Base-by-base conservation (phyloP, 2,113 vertebrate species). In the Carassius gibelio region DNA sequence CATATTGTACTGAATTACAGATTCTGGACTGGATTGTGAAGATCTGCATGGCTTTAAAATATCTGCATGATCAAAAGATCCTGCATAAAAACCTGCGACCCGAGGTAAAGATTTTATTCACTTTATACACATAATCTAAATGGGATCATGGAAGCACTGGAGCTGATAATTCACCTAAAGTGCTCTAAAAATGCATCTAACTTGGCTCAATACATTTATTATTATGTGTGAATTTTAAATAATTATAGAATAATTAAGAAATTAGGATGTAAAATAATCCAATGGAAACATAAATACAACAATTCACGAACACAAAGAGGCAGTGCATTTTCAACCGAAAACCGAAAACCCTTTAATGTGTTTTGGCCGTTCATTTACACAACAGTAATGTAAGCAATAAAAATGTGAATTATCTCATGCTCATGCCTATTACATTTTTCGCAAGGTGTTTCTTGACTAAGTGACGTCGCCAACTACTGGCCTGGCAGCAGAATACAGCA, bases 21-120 rank as follows among this genome's bases (percentile, higher is more conserved):
- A 72, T 72, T 72, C 36, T 72, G 36, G 69, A 72, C 69, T 72
- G 69, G 36, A 72, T 21, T 72, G 36, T 42, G 19, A 38, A 42
- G 34, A 45, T 72, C 19, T 72, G 69, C 36, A 72, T 72, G 69
- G 36, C 69, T n/a, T 42, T 72, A 64, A 64, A 64, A 4, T 23
- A 64, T 9, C 61, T 64, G 61, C 61, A 64, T 26, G n/a, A 64
- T 64, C 21, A 64, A 64, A n/a, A 64, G 61, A 64, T 64, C 21
- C 61, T 64, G 21, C 61, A 64, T 64, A 64, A 64, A 13, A 23
- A 64, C 61, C 61, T 64, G n/a, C 61, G 5, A 9, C 61, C 61
- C 10, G 9, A 64, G 21, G 61, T 64, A 26, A 9, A 64, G 21
- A 64, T 59, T 19, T 8, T 21, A 72, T 4, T n/a, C 8, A 72